Evolutionary conservation across 1,140 invertebrate genomes (phyloP).

Genomic region (Drosophila bocqueti): DNA sequence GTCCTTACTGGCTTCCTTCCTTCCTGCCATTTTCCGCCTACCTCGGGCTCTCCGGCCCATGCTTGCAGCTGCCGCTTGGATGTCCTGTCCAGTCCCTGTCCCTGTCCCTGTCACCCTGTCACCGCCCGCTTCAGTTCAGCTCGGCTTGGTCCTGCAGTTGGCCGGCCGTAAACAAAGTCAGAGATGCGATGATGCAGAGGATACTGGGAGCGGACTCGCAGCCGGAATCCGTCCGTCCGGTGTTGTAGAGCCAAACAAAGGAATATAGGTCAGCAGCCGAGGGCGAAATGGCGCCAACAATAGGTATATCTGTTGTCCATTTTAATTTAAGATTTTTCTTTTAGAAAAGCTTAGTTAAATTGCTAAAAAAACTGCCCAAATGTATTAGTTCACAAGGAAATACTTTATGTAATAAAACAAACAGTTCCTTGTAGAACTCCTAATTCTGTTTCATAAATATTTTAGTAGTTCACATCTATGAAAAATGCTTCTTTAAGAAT

Average conservation of each 20-base stretch:
- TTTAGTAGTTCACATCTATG: background rate
- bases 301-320: constrained; percentile 31
- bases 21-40: constrained; percentile 14
- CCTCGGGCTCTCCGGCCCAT: background rate
- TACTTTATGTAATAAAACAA: background rate
- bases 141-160: constrained; percentile 46
- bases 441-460: background rate
- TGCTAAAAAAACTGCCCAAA: background rate
- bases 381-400: background rate
- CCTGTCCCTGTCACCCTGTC: background rate
- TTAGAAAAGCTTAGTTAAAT: background rate
- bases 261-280: constrained; percentile 60
- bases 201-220: constrained; percentile 46
- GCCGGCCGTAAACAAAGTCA: constrained; percentile 58
- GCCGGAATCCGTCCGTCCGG: constrained; percentile 42
- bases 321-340: constrained; percentile 19
- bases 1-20: constrained; percentile 72
- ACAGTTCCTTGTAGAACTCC: background rate
- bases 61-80: constrained; percentile 31
- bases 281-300: constrained; percentile 26
- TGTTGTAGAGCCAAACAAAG: constrained; percentile 37
- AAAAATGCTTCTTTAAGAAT: background rate
- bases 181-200: constrained; percentile 44
- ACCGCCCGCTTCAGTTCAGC: constrained; percentile 2
- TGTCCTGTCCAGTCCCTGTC: constrained; percentile 16